A percentile compares a stretch with the other conserved stretches of the same genome.
Conservation (phyloP, 2,113 vertebrate species). For the Verasper variegatus region DNA sequence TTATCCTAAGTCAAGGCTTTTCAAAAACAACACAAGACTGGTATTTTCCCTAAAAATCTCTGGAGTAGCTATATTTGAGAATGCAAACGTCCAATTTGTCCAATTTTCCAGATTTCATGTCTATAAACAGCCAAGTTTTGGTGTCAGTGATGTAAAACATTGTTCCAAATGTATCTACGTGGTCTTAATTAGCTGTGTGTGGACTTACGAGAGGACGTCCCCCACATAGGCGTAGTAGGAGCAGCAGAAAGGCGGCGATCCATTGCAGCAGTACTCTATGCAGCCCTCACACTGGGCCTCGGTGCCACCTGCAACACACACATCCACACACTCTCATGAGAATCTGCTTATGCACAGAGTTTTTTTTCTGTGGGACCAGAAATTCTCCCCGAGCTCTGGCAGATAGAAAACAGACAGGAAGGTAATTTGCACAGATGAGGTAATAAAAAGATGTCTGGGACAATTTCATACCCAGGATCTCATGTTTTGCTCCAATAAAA, state of each 20-base stretch:
- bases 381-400: too few species aligned
- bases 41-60: too few species aligned
- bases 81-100: too few species aligned
- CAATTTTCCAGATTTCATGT: too few species aligned
- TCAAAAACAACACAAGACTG: too few species aligned
- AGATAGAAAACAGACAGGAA: too few species aligned
- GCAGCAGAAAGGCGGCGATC: constrained; percentile 90
- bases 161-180: too few species aligned
- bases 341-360: not conserved
- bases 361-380: not conserved
- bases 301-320: constrained; percentile 79
- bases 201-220: constrained; percentile 93
- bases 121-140: too few species aligned
- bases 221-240: constrained; percentile 95
- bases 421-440: not conserved
- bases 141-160: too few species aligned
- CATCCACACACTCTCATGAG: constrained; percentile 10
- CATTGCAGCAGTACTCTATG: constrained; percentile 91
- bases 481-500: too few species aligned
- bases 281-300: constrained; percentile 89
- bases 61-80: too few species aligned
- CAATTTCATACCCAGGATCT: not conserved
- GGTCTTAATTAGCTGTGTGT: not conserved
- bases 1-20: too few species aligned
- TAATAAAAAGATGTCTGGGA: not conserved